Evolutionary conservation across 2,113 vertebrate genomes (phyloP), one percentile per base, ranked within the genome.

Genomic region (Marmota flaviventris): DNA sequence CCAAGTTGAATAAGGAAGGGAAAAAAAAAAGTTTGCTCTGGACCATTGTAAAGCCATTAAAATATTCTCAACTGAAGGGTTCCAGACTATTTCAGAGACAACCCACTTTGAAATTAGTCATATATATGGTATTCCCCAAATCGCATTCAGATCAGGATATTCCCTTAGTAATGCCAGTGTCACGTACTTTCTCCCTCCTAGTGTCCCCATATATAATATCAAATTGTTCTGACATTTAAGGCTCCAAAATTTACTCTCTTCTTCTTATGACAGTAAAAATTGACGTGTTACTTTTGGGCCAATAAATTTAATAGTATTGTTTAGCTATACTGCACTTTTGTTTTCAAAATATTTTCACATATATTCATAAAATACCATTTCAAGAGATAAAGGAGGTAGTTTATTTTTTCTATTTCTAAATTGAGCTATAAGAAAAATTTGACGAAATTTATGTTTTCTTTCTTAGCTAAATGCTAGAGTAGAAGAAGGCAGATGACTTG

Each of bases 281-380:
- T 45, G 18, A 58, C 18, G 22, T 58, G 56, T 83, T 65, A 78
- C n/a, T 84, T 24, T 11, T 48, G 29, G 63, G 32, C 3, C 8
- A 84, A 75, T 92, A 95, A 53, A 29, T 92, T 86, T 79, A 93
- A 27, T 92, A 83, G 18, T 70, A 65, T 1, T 25, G 70, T 92
- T 73, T 29, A 94, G 56, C 92, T 96, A 42, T 37, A 87, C 27
- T 56, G 42, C 4, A 86, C 9, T 29, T 42, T 32, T 42, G 32
- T 84, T 82, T 92, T 42, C 8, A 63, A 87, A 95, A 37, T 72
- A 87, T 39, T 92, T 94, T 76, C 18, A 86, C 0, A 65, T 5
- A 45, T 39, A 37, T 27, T 83, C 39, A 91, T 22, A 76, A 89
- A 94, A 29, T n/a, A 78, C 9, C 37, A 73, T 34, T 89, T 95